phyloP scores from a whole-genome alignment of 2,888 invertebrate species.

The Eupithecia pulchellata region DNA sequence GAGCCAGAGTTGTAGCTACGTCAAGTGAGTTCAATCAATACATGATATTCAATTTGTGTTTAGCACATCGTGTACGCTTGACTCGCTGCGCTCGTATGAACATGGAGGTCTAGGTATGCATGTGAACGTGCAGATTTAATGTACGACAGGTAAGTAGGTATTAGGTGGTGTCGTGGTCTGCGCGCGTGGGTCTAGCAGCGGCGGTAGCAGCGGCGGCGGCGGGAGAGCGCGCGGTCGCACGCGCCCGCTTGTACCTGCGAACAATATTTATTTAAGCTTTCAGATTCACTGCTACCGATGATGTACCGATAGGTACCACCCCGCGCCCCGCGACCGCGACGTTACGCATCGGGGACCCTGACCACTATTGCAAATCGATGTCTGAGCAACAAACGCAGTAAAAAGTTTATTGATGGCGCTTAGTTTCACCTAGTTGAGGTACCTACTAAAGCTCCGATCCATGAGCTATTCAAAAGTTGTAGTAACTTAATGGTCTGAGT shows the following conservation, averaged over 20 bases:
- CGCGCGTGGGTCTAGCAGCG: background rate
- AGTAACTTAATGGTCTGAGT: background rate
- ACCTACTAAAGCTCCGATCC: too few relatives aligned
- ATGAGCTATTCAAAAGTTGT: background rate
- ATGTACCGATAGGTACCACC: too few relatives aligned
- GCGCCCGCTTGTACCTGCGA: conserved; percentile 82
- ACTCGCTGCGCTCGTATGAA: background rate
- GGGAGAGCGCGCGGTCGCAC: conserved; percentile 71
- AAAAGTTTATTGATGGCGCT: too few relatives aligned
- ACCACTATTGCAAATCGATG: too few relatives aligned
- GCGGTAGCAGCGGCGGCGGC: background rate
- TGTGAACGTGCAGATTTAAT: background rate
- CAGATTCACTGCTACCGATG: too few relatives aligned
- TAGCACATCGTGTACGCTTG: background rate
- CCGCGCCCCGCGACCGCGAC: too few relatives aligned
- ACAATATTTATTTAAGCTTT: background rate
- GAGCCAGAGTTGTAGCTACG: background rate
- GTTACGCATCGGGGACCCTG: too few relatives aligned
- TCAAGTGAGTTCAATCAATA: background rate
- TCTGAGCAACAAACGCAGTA: too few relatives aligned
- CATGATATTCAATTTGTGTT: background rate
- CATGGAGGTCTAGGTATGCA: background rate
- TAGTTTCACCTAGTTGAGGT: too few relatives aligned
- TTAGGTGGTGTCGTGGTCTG: background rate
- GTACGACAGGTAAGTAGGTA: background rate